Evolutionary conservation across 2,797 vertebrate genomes (phyloP).

Genomic region (Crocidura indochinensis): DNA sequence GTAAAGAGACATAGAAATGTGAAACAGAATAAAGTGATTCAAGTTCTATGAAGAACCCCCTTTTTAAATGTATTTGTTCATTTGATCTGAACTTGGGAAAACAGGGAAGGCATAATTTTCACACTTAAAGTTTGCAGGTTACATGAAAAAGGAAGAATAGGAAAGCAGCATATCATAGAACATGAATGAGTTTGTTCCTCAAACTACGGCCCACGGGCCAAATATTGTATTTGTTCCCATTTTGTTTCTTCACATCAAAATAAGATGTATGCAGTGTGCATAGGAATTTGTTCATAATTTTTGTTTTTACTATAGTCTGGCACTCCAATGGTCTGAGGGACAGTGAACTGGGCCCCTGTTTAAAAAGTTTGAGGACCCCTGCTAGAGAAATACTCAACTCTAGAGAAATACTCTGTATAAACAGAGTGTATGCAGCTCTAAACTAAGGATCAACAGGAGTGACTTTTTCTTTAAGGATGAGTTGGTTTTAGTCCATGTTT

Average conservation of each 20-base stretch:
- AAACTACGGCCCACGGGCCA: too few species aligned
- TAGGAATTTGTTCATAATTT: too few species aligned
- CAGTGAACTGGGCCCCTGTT: too few species aligned
- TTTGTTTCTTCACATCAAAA: too few species aligned
- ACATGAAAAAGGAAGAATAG: neutral
- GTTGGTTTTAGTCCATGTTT: neutral
- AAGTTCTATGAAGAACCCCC: neutral
- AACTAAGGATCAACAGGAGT: rapidly evolving
- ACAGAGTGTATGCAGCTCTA: neutral
- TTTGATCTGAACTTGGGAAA: neutral
- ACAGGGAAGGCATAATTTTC: neutral
- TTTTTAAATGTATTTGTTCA: slow-evolving; percentile 11
- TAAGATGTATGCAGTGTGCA: too few species aligned
- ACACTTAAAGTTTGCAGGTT: neutral
- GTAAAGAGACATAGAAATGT: too few species aligned
- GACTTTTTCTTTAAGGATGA: neutral
- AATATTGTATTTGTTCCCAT: too few species aligned
- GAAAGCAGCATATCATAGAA: neutral
- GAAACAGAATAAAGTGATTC: too few species aligned
- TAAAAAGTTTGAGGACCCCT: too few species aligned
- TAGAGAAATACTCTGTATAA: rapidly evolving
- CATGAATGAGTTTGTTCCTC: neutral
- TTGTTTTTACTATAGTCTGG: too few species aligned
- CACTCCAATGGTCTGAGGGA: too few species aligned
- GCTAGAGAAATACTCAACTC: too few species aligned